Evolutionary conservation across 2,797 vertebrate species (phyloP).

Genomic region (Anguilla pacifica): DNA sequence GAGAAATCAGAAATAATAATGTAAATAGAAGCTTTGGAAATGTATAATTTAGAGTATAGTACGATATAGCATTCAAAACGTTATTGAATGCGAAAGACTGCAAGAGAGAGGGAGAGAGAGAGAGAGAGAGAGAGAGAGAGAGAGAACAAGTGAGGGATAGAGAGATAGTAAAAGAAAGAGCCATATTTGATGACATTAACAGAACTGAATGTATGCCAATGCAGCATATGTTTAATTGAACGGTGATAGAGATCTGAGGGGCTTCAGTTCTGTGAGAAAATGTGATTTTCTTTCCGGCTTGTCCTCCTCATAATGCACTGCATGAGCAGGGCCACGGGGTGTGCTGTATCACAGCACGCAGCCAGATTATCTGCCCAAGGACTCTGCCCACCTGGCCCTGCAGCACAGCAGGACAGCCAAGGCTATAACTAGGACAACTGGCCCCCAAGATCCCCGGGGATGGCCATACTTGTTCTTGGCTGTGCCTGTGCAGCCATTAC

Average conservation of each 20-base stretch:
- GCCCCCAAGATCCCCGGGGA: neutral
- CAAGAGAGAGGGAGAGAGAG: neutral
- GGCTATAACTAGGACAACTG: neutral
- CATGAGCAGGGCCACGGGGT: neutral
- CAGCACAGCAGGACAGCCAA: neutral
- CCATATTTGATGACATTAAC: neutral
- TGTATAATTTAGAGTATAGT: neutral
- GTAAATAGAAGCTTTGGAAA: neutral
- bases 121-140: slow-evolving; percentile 36
- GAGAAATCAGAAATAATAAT: slow-evolving; percentile 24
- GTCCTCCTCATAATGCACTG: neutral
- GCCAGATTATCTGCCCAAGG: neutral
- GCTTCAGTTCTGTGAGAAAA: neutral
- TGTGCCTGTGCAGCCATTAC: neutral
- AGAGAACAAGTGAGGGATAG: slow-evolving; percentile 34
- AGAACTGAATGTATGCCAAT: neutral
- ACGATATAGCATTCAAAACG: neutral
- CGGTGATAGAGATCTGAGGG: neutral
- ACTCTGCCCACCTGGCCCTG: neutral
- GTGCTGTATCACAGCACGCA: neutral
- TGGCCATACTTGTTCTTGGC: neutral
- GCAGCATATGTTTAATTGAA: neutral
- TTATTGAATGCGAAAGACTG: neutral
- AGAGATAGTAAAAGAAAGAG: neutral
- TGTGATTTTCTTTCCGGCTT: neutral